phyloP scores from a whole-genome alignment of 2,888 invertebrate genomes.

The Coleophora deauratella region DNA sequence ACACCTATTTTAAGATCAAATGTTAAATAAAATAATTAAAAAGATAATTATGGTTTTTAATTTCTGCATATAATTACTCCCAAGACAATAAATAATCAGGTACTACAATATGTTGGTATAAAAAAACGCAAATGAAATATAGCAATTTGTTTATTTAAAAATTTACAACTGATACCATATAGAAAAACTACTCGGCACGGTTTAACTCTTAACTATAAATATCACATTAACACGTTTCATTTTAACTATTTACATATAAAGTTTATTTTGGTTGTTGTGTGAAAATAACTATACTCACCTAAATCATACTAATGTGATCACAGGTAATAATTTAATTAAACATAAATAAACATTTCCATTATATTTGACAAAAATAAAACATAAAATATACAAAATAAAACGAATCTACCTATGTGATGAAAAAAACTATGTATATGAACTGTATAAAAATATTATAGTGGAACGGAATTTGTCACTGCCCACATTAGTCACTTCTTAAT shows the following conservation, averaged over 20 bases:
- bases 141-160: conserved; percentile 69
- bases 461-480: conserved; percentile 13
- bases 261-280: conserved; percentile 53
- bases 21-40: conserved; percentile 55
- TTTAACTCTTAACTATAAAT: conserved; percentile 73
- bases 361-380: conserved; percentile 12
- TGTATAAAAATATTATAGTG: conserved; percentile 13
- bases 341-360: conserved; percentile 23
- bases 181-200: conserved; percentile 75
- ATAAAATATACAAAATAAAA: conserved; percentile 14
- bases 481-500: too few relatives aligned
- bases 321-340: conserved; percentile 29
- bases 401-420: neutral
- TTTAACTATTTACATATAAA: conserved; percentile 64
- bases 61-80: too few relatives aligned
- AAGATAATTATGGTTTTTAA: conserved; percentile 18
- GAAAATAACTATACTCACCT: conserved; percentile 30
- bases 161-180: conserved; percentile 74
- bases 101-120: neutral
- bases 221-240: conserved; percentile 73
- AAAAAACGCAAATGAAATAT: conserved; percentile 29
- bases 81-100: too few relatives aligned
- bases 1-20: conserved; percentile 26
- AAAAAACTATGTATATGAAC: too few relatives aligned
- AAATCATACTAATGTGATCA: conserved; percentile 35